A percentile compares a stretch with the other conserved stretches of the same genome.
Evolutionary conservation across 2,888 invertebrate genomes (phyloP).

Genomic region (Psylliodes chrysocephalus): DNA sequence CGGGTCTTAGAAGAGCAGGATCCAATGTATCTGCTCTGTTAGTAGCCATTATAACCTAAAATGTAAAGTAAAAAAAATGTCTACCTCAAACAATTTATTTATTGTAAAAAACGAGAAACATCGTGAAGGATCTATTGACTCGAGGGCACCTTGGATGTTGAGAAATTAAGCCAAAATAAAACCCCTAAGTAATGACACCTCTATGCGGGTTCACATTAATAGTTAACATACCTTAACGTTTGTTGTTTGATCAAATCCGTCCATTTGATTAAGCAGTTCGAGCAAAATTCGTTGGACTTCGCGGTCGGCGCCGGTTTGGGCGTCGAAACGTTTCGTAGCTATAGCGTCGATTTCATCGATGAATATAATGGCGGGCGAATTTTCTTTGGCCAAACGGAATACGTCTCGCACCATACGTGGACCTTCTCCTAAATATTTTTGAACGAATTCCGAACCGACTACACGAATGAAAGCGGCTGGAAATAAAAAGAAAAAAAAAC

Average conservation of each 20-base stretch:
- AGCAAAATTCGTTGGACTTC: constrained; percentile 98
- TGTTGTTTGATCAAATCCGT: constrained; percentile 99
- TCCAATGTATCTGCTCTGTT: constrained; percentile 98
- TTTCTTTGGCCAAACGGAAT: constrained; percentile 98
- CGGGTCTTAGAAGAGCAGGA: constrained; percentile 95
- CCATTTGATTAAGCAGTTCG: constrained; percentile 99
- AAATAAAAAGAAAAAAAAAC: constrained; percentile 41
- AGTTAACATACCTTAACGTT: constrained; percentile 99
- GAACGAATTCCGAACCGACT: constrained; percentile 99
- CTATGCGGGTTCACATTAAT: no score
- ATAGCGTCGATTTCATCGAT: constrained; percentile 99
- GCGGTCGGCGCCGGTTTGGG: constrained; percentile 97
- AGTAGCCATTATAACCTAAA: constrained; percentile 88
- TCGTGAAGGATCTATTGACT: no score
- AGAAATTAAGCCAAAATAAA: no score
- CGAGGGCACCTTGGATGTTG: no score
- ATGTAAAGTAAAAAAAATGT: no score
- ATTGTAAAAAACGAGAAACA: no score
- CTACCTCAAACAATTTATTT: no score
- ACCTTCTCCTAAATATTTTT: constrained; percentile 98
- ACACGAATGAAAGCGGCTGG: constrained; percentile 98
- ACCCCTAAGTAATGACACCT: no score
- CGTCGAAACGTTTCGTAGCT: constrained; percentile 97
- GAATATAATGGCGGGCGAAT: constrained; percentile 99
- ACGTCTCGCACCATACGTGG: constrained; percentile 99